phyloP scores from a whole-genome alignment of 2,113 vertebrate genomes.

The Xyrauchen texanus region DNA sequence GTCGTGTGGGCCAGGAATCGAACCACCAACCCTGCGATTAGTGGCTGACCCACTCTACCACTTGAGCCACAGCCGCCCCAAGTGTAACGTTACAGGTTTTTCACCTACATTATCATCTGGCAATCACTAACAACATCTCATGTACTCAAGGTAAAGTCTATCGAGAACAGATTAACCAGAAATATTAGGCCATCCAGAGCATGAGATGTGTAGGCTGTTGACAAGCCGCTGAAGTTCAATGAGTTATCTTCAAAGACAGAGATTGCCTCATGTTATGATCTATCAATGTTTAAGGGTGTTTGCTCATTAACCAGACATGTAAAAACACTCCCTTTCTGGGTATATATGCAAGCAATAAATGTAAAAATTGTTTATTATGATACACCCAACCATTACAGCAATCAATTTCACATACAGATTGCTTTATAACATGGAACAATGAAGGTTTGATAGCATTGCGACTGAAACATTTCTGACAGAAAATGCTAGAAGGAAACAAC shows the following conservation, averaged over 20 bases:
- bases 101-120: too few relatives aligned
- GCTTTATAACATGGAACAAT: neutral
- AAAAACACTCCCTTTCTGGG: neutral
- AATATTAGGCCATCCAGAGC: slow-evolving; percentile 15
- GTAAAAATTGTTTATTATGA: neutral
- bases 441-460: too few relatives aligned
- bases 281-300: slow-evolving; percentile 22
- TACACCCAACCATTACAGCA: neutral
- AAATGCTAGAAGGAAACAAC: neutral
- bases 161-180: neutral
- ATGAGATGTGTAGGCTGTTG: neutral
- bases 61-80: too few relatives aligned
- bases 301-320: slow-evolving; percentile 41
- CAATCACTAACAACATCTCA: too few relatives aligned
- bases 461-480: neutral
- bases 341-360: neutral
- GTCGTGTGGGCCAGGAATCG: too few relatives aligned
- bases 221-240: slow-evolving; percentile 21
- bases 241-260: slow-evolving; percentile 11
- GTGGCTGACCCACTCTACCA: too few relatives aligned
- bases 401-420: neutral
- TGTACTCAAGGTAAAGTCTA: neutral
- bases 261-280: slow-evolving; percentile 17
- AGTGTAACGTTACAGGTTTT: too few relatives aligned
- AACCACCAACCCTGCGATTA: too few relatives aligned